These are phyloP conservation scores for Calliphora vicina DNA, from an alignment of 1,140 invertebrate species.

Conservation along the genomic window DNA sequence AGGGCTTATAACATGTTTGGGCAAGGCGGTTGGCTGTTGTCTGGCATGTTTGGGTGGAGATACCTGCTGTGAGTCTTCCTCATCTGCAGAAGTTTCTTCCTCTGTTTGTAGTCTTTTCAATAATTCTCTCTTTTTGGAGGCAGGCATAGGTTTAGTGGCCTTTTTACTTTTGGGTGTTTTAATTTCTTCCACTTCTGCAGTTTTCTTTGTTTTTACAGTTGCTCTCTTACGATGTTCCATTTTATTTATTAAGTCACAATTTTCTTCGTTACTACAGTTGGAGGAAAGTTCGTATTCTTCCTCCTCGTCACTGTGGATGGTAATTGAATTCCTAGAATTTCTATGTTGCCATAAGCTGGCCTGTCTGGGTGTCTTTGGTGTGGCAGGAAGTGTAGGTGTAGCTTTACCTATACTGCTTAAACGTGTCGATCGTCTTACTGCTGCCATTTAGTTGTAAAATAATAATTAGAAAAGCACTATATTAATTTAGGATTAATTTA, in stretches of 20 bases:
- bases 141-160: constrained; percentile 36
- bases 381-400: constrained; percentile 36
- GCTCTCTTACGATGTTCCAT: not conserved
- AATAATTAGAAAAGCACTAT: not conserved
- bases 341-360: constrained; percentile 54
- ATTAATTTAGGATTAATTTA: not conserved
- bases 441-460: constrained; percentile 46
- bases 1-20: constrained; percentile 54
- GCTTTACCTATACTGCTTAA: constrained; percentile 53
- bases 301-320: constrained; percentile 49
- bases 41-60: constrained; percentile 55
- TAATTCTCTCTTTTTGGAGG: constrained; percentile 23
- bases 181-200: constrained; percentile 23
- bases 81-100: constrained; percentile 11
- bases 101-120: constrained; percentile 17
- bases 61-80: constrained; percentile 30
- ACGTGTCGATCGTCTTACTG: constrained; percentile 56
- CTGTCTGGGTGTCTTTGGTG: constrained; percentile 42
- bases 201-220: not conserved
- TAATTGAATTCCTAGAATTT: constrained; percentile 42
- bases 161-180: constrained; percentile 59
- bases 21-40: not conserved
- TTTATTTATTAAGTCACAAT: constrained; percentile 54
- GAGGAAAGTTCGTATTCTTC: constrained; percentile 42
- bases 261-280: constrained; percentile 50